A percentile compares a stretch with the other conserved stretches of the same genome.
These are phyloP conservation scores for Apamea epomidion DNA, from an alignment of 2,888 invertebrate genomes.

Conservation along the genomic window DNA sequence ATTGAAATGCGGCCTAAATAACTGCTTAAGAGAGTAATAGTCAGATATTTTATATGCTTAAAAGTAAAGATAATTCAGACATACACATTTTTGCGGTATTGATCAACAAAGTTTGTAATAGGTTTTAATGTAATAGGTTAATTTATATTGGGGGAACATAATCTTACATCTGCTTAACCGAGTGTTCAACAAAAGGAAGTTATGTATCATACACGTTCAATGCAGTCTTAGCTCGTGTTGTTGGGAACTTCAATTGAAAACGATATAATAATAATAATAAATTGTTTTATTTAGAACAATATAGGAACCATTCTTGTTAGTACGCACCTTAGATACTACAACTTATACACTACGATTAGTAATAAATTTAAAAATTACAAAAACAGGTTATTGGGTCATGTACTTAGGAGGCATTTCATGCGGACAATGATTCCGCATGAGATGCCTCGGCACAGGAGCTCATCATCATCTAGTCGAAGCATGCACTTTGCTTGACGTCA, in stretches of 20 bases:
- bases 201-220: slow-evolving; percentile 80
- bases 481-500: not conserved
- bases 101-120: not conserved
- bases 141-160: slow-evolving; percentile 9
- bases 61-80: not conserved
- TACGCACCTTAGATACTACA: too few species aligned
- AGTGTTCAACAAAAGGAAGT: slow-evolving; percentile 25
- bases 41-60: not conserved
- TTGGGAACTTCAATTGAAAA: slow-evolving; percentile 67
- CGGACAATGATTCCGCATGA: too few species aligned
- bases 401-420: too few species aligned
- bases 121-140: too few species aligned
- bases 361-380: too few species aligned
- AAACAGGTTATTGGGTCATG: too few species aligned
- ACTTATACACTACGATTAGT: too few species aligned
- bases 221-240: slow-evolving; percentile 78
- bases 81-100: not conserved
- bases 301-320: too few species aligned
- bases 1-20: too few species aligned
- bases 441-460: too few species aligned
- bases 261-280: not conserved
- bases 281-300: too few species aligned
- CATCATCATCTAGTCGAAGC: not conserved
- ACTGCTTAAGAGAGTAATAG: not conserved
- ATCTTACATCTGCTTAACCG: not conserved